Evolutionary conservation across 92 coral and sea anemone species (phyloP).

Genomic region (Bergia puertoricense): DNA sequence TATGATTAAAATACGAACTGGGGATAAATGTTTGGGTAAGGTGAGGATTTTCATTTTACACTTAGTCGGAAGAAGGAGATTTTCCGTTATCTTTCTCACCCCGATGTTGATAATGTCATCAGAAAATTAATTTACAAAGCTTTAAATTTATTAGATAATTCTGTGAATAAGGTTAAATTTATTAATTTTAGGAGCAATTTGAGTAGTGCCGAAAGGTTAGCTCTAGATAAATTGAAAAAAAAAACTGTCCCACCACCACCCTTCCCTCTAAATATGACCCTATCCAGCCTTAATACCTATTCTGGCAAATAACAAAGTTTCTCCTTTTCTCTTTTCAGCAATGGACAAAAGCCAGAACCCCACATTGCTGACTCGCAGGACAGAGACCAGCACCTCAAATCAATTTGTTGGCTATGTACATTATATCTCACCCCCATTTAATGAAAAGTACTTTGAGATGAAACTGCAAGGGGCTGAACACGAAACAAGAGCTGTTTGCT

Average conservation of each 20-base stretch:
- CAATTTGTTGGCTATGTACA: background rate
- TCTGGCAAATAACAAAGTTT: background rate
- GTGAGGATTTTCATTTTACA: no score
- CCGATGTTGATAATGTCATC: no score
- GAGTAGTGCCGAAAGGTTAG: no score
- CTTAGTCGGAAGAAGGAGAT: no score
- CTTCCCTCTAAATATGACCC: background rate
- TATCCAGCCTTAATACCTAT: background rate
- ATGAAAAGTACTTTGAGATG: background rate
- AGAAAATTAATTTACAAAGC: no score
- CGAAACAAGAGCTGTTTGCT: conserved; percentile 6
- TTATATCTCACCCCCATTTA: background rate
- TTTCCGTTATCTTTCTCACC: no score
- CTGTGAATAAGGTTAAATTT: no score
- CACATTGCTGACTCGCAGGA: background rate
- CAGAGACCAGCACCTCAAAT: background rate
- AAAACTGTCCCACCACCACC: background rate
- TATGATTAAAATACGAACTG: no score
- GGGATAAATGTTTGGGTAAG: no score
- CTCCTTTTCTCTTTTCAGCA: conserved; percentile 1
- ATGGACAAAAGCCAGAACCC: no score
- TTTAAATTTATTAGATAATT: no score
- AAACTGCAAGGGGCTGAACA: background rate
- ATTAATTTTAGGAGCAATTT: no score
- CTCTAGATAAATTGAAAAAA: background rate